These are phyloP conservation scores for Aphelenchoides avenae DNA, from an alignment of 1,140 invertebrate species.

Conservation along the genomic window DNA sequence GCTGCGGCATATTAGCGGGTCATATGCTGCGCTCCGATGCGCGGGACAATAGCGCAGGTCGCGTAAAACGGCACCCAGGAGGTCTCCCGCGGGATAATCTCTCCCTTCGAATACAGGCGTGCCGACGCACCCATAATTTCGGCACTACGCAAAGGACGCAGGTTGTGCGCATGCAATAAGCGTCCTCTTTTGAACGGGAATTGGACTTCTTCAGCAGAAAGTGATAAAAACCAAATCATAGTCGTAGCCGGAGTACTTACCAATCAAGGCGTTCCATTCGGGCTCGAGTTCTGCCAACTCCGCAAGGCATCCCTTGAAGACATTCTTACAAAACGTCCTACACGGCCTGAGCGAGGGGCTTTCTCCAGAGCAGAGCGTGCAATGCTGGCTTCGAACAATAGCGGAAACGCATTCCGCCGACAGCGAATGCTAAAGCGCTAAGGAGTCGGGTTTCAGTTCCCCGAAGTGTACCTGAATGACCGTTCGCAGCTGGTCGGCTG, in stretches of 20 bases:
- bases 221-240: no score
- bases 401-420: neutral
- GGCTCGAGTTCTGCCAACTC: conserved; percentile 1
- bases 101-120: no score
- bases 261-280: conserved; percentile 10
- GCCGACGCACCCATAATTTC: no score
- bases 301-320: conserved; percentile 6
- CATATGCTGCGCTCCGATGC: no score
- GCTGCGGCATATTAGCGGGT: no score
- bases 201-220: no score
- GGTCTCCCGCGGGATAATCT: no score
- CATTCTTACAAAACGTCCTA: conserved; percentile 1
- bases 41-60: no score
- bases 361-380: neutral
- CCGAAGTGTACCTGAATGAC: neutral
- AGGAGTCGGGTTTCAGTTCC: neutral
- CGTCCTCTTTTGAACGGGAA: no score
- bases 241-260: neutral
- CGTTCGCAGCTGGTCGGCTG: neutral
- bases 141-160: no score
- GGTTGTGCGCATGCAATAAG: no score
- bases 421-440: conserved; percentile 1
- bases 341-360: conserved; percentile 9
- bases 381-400: conserved; percentile 5
- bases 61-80: no score